phyloP scores from a whole-genome alignment of 2,797 vertebrate genomes.

The Taeniopygia guttata region DNA sequence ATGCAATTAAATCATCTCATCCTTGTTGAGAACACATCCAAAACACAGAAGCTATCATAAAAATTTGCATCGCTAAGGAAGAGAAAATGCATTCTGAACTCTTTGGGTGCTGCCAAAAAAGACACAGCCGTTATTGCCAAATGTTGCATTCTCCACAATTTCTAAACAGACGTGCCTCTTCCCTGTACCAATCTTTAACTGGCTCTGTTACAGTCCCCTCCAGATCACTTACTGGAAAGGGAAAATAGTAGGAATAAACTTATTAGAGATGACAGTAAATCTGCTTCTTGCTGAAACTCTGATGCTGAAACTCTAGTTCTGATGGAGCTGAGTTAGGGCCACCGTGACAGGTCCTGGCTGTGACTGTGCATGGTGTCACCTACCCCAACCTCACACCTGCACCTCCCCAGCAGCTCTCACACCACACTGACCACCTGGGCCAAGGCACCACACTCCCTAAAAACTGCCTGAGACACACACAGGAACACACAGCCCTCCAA shows the following conservation, averaged over 20 bases:
- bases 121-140: not conserved
- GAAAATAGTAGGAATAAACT: not conserved
- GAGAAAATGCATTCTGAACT: not conserved
- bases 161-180: not conserved
- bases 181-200: not conserved
- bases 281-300: not conserved
- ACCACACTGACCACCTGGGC: not conserved
- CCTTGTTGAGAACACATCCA: not conserved
- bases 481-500: accelerated
- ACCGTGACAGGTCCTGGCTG: not conserved
- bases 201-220: not conserved
- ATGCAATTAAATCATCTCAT: not conserved
- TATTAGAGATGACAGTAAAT: not conserved
- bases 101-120: conserved; percentile 18
- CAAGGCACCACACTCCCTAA: not conserved
- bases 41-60: not conserved
- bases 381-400: accelerated
- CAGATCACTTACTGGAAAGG: not conserved
- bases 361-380: accelerated
- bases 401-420: not conserved
- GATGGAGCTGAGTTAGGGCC: accelerated
- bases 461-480: not conserved
- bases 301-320: not conserved
- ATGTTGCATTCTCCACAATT: not conserved
- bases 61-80: conserved; percentile 27